Percentiles rank a stretch among this genome's conserved stretches.
Evolutionary conservation across 2,797 vertebrate genomes (phyloP).

Genomic region (Onychomys torridus): DNA sequence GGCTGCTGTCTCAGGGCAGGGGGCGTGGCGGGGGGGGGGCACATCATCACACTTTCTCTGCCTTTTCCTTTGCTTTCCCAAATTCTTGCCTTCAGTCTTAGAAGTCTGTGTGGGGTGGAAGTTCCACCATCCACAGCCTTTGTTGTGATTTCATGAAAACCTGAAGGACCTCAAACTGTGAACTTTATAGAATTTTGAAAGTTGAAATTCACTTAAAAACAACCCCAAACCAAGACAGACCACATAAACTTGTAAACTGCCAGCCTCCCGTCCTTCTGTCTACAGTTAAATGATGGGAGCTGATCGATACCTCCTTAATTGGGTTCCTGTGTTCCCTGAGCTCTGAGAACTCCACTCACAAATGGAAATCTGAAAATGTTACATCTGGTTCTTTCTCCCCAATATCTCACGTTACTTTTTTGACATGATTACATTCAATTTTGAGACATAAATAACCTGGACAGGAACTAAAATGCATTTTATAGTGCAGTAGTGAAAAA

Average conservation of each 20-base stretch:
- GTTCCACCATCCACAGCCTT: neutral
- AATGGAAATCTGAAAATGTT: slow-evolving; percentile 72
- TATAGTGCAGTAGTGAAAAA: slow-evolving; percentile 66
- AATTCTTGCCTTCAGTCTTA: neutral
- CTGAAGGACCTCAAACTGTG: neutral
- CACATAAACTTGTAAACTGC: slow-evolving; percentile 69
- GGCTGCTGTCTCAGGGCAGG: fast-evolving
- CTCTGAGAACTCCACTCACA: slow-evolving; percentile 46
- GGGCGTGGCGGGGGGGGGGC: no score
- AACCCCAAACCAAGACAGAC: neutral
- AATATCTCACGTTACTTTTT: slow-evolving; percentile 69
- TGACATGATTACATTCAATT: slow-evolving; percentile 60
- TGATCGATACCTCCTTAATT: slow-evolving; percentile 73
- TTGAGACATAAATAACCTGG: slow-evolving; percentile 74
- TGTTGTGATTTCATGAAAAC: neutral
- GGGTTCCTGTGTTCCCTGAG: slow-evolving; percentile 32
- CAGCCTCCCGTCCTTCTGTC: slow-evolving; percentile 49
- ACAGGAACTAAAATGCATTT: slow-evolving; percentile 68
- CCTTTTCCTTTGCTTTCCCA: neutral
- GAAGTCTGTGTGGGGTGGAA: neutral
- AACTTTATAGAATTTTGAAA: slow-evolving; percentile 64
- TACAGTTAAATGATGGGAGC: slow-evolving; percentile 31
- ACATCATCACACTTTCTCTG: fast-evolving
- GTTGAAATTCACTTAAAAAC: slow-evolving; percentile 63
- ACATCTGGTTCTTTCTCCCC: neutral